phyloP scores from a whole-genome alignment of 1,140 invertebrate genomes.

The Camponotus floridanus region DNA sequence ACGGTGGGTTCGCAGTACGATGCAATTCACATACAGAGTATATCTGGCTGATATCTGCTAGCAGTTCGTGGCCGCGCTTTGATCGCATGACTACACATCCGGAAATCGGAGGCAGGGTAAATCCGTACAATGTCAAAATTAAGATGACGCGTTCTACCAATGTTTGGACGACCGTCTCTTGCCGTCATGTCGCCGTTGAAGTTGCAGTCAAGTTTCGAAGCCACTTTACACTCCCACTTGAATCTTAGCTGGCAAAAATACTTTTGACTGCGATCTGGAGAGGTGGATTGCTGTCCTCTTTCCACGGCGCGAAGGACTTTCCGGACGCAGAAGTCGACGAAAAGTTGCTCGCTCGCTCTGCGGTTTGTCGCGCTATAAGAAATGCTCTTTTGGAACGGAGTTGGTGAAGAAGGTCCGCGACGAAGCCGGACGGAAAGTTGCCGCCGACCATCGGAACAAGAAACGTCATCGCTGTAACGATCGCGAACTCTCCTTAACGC shows the following conservation, averaged over 20 bases:
- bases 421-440: slow-evolving; percentile 49
- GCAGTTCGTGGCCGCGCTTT: slow-evolving; percentile 28
- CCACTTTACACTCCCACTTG: slow-evolving; percentile 43
- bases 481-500: slow-evolving; percentile 47
- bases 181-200: neutral
- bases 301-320: slow-evolving; percentile 15
- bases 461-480: slow-evolving; percentile 55
- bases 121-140: slow-evolving; percentile 17
- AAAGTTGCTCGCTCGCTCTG: slow-evolving; percentile 50
- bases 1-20: neutral
- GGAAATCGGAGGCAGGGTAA: neutral
- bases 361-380: slow-evolving; percentile 56
- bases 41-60: slow-evolving; percentile 23
- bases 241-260: slow-evolving; percentile 59
- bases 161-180: neutral
- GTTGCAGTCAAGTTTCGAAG: slow-evolving; percentile 26
- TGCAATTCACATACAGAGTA: slow-evolving; percentile 14
- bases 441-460: slow-evolving; percentile 51
- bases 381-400: slow-evolving; percentile 37
- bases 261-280: slow-evolving; percentile 6
- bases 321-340: slow-evolving; percentile 37
- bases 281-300: slow-evolving; percentile 39
- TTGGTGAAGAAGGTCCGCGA: slow-evolving; percentile 33
- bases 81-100: slow-evolving; percentile 23
- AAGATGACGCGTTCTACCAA: slow-evolving; percentile 21